Evolutionary conservation across 2,797 vertebrate species (phyloP), one percentile per base, ranked within the genome.

Genomic region (Microhierax caerulescens): DNA sequence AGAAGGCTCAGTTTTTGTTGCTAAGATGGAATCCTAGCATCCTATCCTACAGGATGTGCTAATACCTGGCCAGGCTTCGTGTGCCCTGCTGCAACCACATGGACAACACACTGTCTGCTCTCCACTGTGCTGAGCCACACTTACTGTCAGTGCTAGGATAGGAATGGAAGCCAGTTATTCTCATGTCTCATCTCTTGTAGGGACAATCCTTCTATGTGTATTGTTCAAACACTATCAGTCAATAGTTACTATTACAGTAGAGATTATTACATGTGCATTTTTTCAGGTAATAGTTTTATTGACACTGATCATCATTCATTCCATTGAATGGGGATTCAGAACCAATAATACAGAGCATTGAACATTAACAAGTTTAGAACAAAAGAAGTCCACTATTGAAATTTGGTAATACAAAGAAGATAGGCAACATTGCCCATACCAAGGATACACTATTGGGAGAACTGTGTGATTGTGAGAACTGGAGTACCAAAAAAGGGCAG

Each of bases 61-160:
- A 9, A 51, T 30, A 28, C 8, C 34, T 63, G 65, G 8, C 34
- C 53, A 60, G 23, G 7, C 17, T 27, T 47, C 88, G 16, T 22
- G 14, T 60, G 8, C 18, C 34, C 63, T 53, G 23, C 32, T 43
- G 11, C 32, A 82, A 34, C 27, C 45, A 12, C 12, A 12, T 4
- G 9, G 88, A 36, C 12, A 78, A 9, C 9, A 22, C 10, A 14
- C 23, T 18, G 8, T 8, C 20, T 23, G 13, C 2, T 54, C 30
- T 75, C 11, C 17, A 3, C 0, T 2, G 16, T 20, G 11, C 28
- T 9, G 25, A 51, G 11, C 11, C 67, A 47, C 41, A 4, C 54
- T 56, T 53, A 12, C 16, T 45, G 15, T 24, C 65, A 53, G 27
- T 13, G 27, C 12, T 57, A 70, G 28, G 48, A 15, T 5, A 79